Base-by-base conservation (phyloP, 2,113 vertebrate species). In the Coryphaenoides rupestris region DNA sequence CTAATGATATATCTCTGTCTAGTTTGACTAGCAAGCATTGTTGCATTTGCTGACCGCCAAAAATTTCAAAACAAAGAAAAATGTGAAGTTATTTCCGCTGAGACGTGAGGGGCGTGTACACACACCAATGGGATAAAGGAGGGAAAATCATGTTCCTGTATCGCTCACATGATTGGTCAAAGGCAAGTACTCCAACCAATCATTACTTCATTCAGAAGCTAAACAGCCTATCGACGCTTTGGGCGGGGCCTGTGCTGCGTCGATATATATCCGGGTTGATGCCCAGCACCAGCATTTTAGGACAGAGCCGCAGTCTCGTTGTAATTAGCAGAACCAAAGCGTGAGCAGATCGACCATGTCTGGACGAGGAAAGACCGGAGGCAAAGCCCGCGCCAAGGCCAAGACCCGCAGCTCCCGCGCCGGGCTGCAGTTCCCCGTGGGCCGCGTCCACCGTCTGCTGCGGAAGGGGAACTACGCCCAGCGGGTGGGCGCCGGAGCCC, bases 381-480 rank as follows among this genome's bases (percentile, higher is more conserved):
- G 89, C 0, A 96, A 95, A 86, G 89, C 87, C 73, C 94, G 94
- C 0, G 93, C 94, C 0, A 96, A 95, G 85, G 93, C 94, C 0
- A 94, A 93, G 77, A 94, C 95, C 1, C 93, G 94, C 7, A 96
- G 95, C 0, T 94, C 93, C 17, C 91, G 94, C 0, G 96, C 95
- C 0, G 94, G 96, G 0, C 87, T 98, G 1, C 94, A 96, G 81
- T 98, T 98, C 23, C 95, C 96, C 0, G 94, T 97, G 0, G 96
- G 96, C 21, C 94, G 95, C 4, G 91, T 96, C 0, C 94, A 96
- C 55, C 91, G 94, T 14, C 89, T 95, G 2, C 87, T 98, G 49
- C 89, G 95, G 3, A 95, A 95, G 24, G 96, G 95, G 93, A n/a
- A 94, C 76, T 97, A 96, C 60, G 94, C 95, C 0, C 91, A 95